Evolutionary conservation across 2,797 vertebrate genomes (phyloP).

Genomic region (Urosaurus nigricauda): DNA sequence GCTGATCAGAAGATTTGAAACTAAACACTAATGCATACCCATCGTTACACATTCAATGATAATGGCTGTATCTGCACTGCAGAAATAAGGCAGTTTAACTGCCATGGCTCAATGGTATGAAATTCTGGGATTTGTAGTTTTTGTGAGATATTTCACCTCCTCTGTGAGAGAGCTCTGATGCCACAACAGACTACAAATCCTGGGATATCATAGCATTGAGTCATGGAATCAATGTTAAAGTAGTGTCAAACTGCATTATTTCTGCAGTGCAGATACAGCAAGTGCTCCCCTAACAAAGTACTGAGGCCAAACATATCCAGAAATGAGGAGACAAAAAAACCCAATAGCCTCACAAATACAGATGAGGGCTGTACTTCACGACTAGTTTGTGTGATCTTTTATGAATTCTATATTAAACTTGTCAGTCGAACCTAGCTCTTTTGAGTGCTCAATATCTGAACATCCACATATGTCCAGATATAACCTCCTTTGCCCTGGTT

Average conservation of each 20-base stretch:
- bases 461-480: background rate
- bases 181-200: too few relatives aligned
- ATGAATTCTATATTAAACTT: background rate
- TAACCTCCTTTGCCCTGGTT: background rate
- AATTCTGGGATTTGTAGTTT: too few relatives aligned
- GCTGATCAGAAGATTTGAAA: background rate
- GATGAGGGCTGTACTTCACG: conserved; percentile 34
- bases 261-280: too few relatives aligned
- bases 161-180: too few relatives aligned
- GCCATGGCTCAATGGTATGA: too few relatives aligned
- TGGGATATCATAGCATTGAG: too few relatives aligned
- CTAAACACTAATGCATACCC: background rate
- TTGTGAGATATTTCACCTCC: too few relatives aligned
- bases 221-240: too few relatives aligned
- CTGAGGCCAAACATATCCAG: background rate
- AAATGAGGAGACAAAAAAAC: background rate
- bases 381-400: background rate
- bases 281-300: background rate
- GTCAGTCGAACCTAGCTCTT: background rate
- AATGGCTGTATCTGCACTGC: too few relatives aligned
- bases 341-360: background rate
- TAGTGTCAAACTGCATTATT: too few relatives aligned
- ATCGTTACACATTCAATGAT: too few relatives aligned
- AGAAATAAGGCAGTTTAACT: too few relatives aligned
- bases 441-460: conserved; percentile 2